Conservation (phyloP, 2,797 vertebrate species). For the Centropyge bicolor region DNA sequence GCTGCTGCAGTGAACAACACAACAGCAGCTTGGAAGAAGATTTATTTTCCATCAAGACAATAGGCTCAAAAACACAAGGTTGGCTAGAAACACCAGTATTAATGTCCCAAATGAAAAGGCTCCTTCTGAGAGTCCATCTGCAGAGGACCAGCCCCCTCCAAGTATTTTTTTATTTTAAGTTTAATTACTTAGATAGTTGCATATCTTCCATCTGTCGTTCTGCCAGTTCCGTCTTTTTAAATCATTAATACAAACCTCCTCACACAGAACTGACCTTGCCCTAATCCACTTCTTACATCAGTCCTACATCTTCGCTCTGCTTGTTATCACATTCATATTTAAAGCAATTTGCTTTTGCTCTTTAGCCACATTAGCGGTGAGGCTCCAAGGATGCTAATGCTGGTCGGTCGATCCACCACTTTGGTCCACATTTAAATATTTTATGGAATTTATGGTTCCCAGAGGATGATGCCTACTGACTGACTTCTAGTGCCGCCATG, state of each 20-base stretch:
- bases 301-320: constrained; percentile 28
- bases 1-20: constrained; percentile 41
- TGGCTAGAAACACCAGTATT: not conserved
- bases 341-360: constrained; percentile 43
- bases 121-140: constrained; percentile 5
- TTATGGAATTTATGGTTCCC: not conserved
- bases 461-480: not conserved
- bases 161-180: not conserved
- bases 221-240: constrained; percentile 23
- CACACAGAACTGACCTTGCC: constrained; percentile 18
- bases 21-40: constrained; percentile 25
- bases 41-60: constrained; percentile 46
- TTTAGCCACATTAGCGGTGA: not conserved
- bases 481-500: not conserved
- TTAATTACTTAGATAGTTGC: constrained; percentile 6
- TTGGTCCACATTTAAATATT: constrained; percentile 22
- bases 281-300: constrained; percentile 40
- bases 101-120: constrained; percentile 36
- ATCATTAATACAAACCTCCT: constrained; percentile 40
- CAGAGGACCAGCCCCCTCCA: not conserved
- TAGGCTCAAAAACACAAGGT: not conserved
- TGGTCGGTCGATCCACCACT: not conserved
- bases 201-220: not conserved
- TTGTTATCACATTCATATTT: constrained; percentile 57
- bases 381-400: not conserved